phyloP scores from a whole-genome alignment of 2,797 vertebrate genomes.

The Danio choprae region DNA sequence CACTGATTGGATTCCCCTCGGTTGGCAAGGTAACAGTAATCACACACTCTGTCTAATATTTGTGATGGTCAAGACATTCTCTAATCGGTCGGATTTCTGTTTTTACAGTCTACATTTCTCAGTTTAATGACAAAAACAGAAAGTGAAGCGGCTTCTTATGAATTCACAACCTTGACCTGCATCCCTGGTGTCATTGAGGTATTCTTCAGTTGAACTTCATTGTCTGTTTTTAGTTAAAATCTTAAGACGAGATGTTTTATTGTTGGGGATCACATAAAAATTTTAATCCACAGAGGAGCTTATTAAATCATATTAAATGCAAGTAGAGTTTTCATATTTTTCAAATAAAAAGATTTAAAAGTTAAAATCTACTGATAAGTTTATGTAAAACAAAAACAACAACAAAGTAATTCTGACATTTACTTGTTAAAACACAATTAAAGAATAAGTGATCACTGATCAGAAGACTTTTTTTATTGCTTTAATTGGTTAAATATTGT shows the following conservation, averaged over 20 bases:
- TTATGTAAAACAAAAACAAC: no score
- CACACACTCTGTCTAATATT: background rate
- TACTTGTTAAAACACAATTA: no score
- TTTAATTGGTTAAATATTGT: no score
- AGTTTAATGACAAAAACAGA: constrained; percentile 97
- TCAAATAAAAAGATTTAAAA: no score
- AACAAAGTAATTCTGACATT: no score
- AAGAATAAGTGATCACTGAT: no score
- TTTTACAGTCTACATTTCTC: constrained; percentile 92
- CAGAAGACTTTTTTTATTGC: no score
- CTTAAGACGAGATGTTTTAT: background rate
- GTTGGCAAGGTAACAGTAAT: constrained; percentile 91
- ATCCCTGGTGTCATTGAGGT: constrained; percentile 98
- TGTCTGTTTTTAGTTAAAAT: background rate
- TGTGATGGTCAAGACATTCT: background rate
- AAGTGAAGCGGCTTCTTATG: constrained; percentile 95
- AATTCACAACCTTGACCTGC: constrained; percentile 97
- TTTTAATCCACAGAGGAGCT: no score
- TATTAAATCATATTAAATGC: no score
- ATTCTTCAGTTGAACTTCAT: constrained; percentile 13
- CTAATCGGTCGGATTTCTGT: background rate
- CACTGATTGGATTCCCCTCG: constrained; percentile 96
- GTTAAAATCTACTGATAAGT: no score
- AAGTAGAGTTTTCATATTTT: no score
- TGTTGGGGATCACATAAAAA: no score